These are phyloP conservation scores for Platichthys stellatus DNA, from an alignment of 2,113 vertebrate genomes.

Conservation along the genomic window DNA sequence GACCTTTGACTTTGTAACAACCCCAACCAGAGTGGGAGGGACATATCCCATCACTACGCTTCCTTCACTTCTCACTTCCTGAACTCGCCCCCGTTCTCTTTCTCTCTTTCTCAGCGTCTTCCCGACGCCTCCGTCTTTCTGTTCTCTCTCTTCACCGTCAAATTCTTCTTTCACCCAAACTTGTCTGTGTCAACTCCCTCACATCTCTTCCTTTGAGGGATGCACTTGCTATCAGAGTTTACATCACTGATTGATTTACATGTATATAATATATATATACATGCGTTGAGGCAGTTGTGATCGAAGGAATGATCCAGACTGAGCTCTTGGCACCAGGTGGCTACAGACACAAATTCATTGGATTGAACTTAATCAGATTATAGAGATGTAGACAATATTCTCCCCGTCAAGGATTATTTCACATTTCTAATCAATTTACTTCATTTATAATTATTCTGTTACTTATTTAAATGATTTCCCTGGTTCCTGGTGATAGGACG, in stretches of 20 bases:
- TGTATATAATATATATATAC: neutral
- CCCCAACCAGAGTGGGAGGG: no score
- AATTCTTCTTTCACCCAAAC: neutral
- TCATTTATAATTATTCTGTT: neutral
- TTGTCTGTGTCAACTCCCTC: neutral
- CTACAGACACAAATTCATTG: slow-evolving; percentile 5
- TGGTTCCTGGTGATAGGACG: no score
- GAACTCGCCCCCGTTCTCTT: neutral
- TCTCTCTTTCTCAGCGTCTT: no score
- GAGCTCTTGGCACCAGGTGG: neutral
- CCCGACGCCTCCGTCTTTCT: neutral
- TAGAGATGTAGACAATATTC: no score
- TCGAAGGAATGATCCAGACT: neutral
- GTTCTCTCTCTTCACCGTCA: neutral
- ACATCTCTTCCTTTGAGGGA: neutral
- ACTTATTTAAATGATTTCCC: neutral
- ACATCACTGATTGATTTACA: neutral
- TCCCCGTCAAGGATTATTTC: no score
- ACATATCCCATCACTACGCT: neutral
- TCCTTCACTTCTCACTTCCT: neutral
- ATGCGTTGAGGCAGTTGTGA: neutral
- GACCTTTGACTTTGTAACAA: no score
- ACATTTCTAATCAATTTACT: neutral
- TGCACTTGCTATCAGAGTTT: neutral
- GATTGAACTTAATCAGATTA: neutral